Conservation (phyloP, 2,797 vertebrate species). For the Balearica regulorum region DNA sequence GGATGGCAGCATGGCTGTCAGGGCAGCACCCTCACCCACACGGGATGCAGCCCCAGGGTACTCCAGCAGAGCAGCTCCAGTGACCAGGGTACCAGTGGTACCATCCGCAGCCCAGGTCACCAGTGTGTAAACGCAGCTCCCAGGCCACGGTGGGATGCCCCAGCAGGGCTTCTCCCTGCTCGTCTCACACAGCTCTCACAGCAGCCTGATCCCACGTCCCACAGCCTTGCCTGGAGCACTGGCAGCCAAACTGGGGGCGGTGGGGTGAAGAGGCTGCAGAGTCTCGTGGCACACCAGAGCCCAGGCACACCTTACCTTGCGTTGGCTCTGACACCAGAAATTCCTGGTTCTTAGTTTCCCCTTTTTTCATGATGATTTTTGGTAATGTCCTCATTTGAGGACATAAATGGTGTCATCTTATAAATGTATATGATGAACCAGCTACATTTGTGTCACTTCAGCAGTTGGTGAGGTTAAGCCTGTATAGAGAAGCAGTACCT, state of each 20-base stretch:
- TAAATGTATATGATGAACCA: not conserved
- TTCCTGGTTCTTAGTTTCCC: not conserved
- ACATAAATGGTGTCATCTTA: not conserved
- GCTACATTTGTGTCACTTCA: not conserved
- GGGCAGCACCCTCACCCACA: not conserved
- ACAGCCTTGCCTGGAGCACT: not conserved
- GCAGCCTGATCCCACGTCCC: not conserved
- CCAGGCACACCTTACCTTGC: fast-evolving
- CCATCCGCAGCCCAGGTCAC: not conserved
- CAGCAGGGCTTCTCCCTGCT: not conserved
- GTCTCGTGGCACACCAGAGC: not conserved
- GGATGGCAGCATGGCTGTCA: fast-evolving
- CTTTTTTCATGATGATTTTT: not conserved
- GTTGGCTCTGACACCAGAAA: not conserved
- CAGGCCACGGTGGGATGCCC: not conserved
- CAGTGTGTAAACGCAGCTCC: not conserved
- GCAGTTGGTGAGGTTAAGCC: not conserved
- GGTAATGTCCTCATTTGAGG: not conserved
- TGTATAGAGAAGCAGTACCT: not conserved
- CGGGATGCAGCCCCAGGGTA: fast-evolving
- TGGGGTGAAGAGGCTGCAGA: not conserved
- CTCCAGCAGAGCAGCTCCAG: not conserved
- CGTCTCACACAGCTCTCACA: fast-evolving
- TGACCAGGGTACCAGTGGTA: not conserved
- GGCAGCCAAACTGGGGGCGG: not conserved